A percentile compares a stretch with the other conserved stretches of the same genome.
Evolutionary conservation across 1,140 invertebrate species (phyloP).

Genomic region (Thaumetopoea pityocampa): DNA sequence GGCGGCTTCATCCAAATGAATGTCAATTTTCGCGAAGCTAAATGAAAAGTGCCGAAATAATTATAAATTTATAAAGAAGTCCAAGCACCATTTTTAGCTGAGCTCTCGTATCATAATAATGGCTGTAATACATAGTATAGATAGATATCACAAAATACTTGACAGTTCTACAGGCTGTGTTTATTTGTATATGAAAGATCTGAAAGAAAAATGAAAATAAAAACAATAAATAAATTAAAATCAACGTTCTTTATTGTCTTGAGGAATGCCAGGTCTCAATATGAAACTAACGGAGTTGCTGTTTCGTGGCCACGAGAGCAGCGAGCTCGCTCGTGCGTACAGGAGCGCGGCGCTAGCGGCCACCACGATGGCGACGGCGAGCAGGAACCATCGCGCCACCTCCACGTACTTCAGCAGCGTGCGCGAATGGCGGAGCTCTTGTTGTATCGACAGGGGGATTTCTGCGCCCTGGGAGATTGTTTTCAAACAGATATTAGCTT

Average conservation of each 20-base stretch:
- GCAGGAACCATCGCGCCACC: conserved; percentile 49
- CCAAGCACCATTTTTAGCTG: no score
- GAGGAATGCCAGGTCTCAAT: conserved; percentile 22
- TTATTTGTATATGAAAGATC: conserved; percentile 11
- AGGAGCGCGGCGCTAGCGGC: conserved; percentile 22
- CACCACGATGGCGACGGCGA: conserved; percentile 37
- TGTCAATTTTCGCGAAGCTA: no score
- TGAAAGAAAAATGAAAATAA: not conserved
- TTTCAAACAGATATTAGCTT: conserved; percentile 1
- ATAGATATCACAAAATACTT: no score
- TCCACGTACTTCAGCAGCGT: conserved; percentile 48
- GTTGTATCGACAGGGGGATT: conserved; percentile 34
- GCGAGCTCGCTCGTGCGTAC: conserved; percentile 22
- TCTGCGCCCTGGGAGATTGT: conserved; percentile 50
- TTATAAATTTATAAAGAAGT: no score
- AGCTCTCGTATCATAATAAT: no score
- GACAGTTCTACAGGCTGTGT: conserved; percentile 4
- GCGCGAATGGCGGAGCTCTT: conserved; percentile 44
- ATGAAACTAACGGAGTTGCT: conserved; percentile 51
- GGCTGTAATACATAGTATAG: no score
- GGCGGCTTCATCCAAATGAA: no score
- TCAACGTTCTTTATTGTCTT: conserved; percentile 31
- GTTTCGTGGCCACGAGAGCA: conserved; percentile 34
- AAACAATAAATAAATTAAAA: conserved; percentile 4
- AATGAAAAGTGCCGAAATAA: no score